A percentile compares a stretch with the other conserved stretches of the same genome.
These are phyloP conservation scores for Gonatopus flavifemur DNA, from an alignment of 1,140 invertebrate genomes.

Conservation along the genomic window DNA sequence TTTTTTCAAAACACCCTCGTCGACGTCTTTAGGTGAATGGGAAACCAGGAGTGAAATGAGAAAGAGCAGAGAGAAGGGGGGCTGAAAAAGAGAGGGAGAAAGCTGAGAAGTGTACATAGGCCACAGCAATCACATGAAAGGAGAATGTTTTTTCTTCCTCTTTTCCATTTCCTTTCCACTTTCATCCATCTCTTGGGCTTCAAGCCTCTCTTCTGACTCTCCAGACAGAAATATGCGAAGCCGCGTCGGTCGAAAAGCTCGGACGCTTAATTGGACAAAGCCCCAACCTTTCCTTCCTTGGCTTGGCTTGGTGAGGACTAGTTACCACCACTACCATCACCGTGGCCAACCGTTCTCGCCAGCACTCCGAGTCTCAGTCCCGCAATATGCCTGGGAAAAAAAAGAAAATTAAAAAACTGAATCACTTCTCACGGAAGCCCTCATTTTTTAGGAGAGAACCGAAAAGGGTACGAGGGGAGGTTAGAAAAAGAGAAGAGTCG, in stretches of 20 bases:
- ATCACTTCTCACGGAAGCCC: slow-evolving; percentile 43
- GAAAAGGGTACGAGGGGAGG: slow-evolving; percentile 26
- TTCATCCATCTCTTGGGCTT: not conserved
- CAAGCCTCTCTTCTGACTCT: slow-evolving; percentile 31
- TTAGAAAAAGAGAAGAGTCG: not conserved
- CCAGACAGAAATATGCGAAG: slow-evolving; percentile 51
- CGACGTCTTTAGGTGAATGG: too few relatives aligned
- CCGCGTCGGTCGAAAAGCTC: slow-evolving; percentile 45
- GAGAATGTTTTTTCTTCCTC: slow-evolving; percentile 37
- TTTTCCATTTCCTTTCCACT: slow-evolving; percentile 24
- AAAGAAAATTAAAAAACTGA: slow-evolving; percentile 34
- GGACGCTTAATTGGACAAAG: slow-evolving; percentile 58
- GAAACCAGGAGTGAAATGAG: too few relatives aligned
- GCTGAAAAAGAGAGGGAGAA: slow-evolving; percentile 1
- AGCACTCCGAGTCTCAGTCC: slow-evolving; percentile 41
- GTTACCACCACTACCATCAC: too few relatives aligned
- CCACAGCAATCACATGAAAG: slow-evolving; percentile 28
- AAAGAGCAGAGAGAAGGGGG: slow-evolving; percentile 17
- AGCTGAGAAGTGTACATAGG: too few relatives aligned
- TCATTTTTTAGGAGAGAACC: not conserved
- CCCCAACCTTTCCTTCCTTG: slow-evolving; percentile 47
- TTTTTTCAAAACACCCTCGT: too few relatives aligned
- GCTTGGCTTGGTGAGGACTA: slow-evolving; percentile 39
- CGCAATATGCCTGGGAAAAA: slow-evolving; percentile 50
- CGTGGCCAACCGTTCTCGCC: too few relatives aligned